A percentile compares a stretch with the other conserved stretches of the same genome.
Conservation (phyloP, 1,140 invertebrate species). For the Cotesia vestalis region DNA sequence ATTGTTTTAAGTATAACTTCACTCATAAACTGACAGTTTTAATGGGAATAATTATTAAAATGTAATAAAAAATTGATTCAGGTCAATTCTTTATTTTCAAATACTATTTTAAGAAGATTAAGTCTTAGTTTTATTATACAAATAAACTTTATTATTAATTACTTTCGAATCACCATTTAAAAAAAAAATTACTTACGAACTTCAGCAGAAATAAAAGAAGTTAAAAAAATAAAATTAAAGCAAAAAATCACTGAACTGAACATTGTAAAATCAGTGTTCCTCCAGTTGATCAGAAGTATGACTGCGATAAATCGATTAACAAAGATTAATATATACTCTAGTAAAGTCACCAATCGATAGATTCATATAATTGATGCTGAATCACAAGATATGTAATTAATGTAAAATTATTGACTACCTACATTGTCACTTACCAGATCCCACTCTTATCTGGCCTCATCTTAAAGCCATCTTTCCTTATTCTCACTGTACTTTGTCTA, state of each 20-base stretch:
- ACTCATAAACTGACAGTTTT: background rate
- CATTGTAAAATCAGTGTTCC: background rate
- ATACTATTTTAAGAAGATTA: too few species aligned
- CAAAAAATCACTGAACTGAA: background rate
- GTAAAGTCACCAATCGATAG: background rate
- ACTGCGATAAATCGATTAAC: conserved; percentile 2
- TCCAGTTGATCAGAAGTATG: background rate
- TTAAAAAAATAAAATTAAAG: background rate
- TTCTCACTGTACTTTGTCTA: background rate
- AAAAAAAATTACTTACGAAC: conserved; percentile 23
- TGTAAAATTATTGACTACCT: background rate
- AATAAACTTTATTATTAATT: background rate
- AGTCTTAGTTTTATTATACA: too few species aligned
- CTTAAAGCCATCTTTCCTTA: background rate
- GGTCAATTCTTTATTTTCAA: too few species aligned
- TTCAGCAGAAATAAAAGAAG: conserved; percentile 12
- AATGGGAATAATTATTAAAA: too few species aligned
- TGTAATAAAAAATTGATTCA: too few species aligned
- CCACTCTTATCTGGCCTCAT: background rate
- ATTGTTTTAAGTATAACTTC: background rate
- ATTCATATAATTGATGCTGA: background rate
- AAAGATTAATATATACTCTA: conserved; percentile 11
- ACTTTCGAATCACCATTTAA: too few species aligned
- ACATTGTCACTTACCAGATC: background rate
- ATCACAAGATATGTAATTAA: background rate